A percentile compares a stretch with the other conserved stretches of the same genome.
phyloP scores from a whole-genome alignment of 2,888 invertebrate species.

The Pyrrhia umbra region DNA sequence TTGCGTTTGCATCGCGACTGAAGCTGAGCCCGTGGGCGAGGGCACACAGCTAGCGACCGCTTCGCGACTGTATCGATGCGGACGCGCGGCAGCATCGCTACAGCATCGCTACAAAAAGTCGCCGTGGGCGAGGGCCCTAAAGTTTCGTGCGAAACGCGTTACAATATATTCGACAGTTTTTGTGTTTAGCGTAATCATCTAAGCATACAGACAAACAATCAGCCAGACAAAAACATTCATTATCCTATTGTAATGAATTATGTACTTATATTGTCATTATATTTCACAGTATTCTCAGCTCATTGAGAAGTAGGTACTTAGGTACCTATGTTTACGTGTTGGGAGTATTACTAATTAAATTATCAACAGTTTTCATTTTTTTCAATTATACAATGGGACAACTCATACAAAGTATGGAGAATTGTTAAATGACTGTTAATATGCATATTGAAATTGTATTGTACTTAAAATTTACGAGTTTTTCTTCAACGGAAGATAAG shows the following conservation, averaged over 20 bases:
- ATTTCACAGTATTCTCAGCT: slow-evolving; percentile 15
- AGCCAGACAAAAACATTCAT: slow-evolving; percentile 26
- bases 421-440: slow-evolving; percentile 24
- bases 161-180: slow-evolving; percentile 5
- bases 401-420: slow-evolving; percentile 6
- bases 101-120: no score
- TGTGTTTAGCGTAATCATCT: background rate
- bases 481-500: background rate
- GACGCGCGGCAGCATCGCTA: no score
- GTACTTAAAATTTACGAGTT: slow-evolving; percentile 11
- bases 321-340: slow-evolving; percentile 8
- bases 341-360: slow-evolving; percentile 38
- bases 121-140: no score
- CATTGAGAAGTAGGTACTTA: slow-evolving; percentile 9
- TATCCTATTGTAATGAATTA: slow-evolving; percentile 23
- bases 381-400: slow-evolving; percentile 24
- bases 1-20: no score
- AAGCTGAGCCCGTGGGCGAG: no score
- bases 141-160: slow-evolving; percentile 11
- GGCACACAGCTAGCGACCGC: no score
- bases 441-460: slow-evolving; percentile 17
- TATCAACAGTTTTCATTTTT: slow-evolving; percentile 34
- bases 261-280: slow-evolving; percentile 31
- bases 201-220: slow-evolving; percentile 1
- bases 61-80: no score